These are phyloP conservation scores for Tragelaphus oryx DNA, from an alignment of 2,797 vertebrate genomes.

Conservation along the genomic window DNA sequence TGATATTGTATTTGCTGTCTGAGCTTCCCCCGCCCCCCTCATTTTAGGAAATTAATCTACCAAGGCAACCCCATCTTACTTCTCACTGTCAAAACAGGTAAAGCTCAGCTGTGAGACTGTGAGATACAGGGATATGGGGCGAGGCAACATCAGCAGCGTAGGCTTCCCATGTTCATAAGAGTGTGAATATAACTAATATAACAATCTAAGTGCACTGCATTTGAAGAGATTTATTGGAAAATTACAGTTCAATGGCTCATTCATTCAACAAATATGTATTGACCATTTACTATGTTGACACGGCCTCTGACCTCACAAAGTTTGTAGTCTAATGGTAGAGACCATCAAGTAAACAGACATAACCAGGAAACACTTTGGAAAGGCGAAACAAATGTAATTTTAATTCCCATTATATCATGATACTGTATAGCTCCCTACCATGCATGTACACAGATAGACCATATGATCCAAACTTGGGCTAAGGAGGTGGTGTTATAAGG, in stretches of 20 bases:
- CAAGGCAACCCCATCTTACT: not conserved
- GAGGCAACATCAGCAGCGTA: not conserved
- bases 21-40: not conserved
- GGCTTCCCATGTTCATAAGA: not conserved
- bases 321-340: not conserved
- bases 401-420: not conserved
- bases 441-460: not conserved
- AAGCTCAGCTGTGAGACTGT: not conserved
- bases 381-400: constrained; percentile 4
- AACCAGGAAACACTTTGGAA: constrained; percentile 29
- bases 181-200: not conserved
- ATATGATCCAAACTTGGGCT: not conserved
- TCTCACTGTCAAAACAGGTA: not conserved
- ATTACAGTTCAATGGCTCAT: not conserved
- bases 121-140: not conserved
- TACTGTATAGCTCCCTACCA: not conserved
- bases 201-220: not conserved
- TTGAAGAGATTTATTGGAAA: constrained; percentile 15
- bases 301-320: not conserved
- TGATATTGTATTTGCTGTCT: not conserved
- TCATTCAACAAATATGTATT: not conserved
- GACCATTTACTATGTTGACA: not conserved
- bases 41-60: not conserved
- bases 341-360: not conserved
- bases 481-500: not conserved